phyloP scores from a whole-genome alignment of 2,113 vertebrate species.

The Egretta garzetta region DNA sequence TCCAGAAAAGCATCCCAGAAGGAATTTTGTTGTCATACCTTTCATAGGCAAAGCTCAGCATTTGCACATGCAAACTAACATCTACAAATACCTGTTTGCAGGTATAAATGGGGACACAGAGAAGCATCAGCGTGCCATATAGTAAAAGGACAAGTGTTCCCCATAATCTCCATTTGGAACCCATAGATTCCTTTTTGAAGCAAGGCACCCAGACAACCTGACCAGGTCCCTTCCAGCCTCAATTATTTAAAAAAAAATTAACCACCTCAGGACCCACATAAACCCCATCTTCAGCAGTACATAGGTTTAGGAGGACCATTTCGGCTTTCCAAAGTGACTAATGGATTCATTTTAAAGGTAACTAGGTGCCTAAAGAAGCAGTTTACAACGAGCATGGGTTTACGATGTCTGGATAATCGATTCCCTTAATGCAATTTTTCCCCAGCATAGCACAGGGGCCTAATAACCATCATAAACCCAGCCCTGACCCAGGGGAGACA shows the following conservation, averaged over 20 bases:
- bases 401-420: neutral
- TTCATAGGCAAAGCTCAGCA: neutral
- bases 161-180: neutral
- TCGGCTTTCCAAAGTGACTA: neutral
- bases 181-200: neutral
- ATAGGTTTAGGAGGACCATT: neutral
- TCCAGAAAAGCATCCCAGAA: neutral
- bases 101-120: neutral
- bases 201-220: neutral
- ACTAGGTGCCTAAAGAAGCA: neutral
- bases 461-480: neutral
- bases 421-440: neutral
- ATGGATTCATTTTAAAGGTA: neutral
- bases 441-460: neutral
- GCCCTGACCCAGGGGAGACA: neutral
- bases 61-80: neutral
- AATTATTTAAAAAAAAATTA: neutral
- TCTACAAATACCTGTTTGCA: neutral
- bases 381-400: neutral
- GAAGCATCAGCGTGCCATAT: neutral
- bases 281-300: neutral
- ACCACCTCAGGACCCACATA: fast-evolving
- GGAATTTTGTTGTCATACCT: neutral
- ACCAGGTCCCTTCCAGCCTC: neutral
- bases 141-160: neutral